Evolutionary conservation across 2,797 vertebrate genomes (phyloP).

Genomic region (Sebastiscus tertius): DNA sequence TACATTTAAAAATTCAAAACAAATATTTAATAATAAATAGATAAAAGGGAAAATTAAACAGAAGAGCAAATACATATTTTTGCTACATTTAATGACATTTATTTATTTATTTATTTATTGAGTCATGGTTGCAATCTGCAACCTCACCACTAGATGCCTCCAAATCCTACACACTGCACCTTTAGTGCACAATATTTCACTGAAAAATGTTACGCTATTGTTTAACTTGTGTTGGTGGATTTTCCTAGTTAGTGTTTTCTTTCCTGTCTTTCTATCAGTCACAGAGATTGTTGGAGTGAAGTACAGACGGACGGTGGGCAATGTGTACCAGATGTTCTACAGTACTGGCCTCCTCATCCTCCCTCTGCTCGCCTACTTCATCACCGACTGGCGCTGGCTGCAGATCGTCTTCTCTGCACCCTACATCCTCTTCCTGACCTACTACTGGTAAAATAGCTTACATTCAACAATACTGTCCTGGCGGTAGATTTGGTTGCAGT

Average conservation of each 20-base stretch:
- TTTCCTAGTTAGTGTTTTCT: not conserved
- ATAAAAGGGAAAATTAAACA: no score
- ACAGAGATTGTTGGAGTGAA: constrained; percentile 92
- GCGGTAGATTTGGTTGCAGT: not conserved
- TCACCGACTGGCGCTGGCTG: constrained; percentile 89
- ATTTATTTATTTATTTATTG: no score
- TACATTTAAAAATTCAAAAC: no score
- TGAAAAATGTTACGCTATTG: no score
- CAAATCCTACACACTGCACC: no score
- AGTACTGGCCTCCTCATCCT: constrained; percentile 89
- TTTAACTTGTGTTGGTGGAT: no score
- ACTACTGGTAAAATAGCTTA: constrained; percentile 86
- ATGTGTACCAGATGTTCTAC: constrained; percentile 89
- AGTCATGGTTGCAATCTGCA: no score
- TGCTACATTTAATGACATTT: no score
- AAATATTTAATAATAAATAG: no score
- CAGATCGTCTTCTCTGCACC: constrained; percentile 87
- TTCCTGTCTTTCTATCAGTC: constrained; percentile 71
- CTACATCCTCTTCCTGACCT: constrained; percentile 88
- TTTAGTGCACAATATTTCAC: no score
- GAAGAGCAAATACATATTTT: no score
- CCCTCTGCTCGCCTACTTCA: constrained; percentile 88
- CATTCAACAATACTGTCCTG: not conserved
- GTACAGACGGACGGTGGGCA: constrained; percentile 86
- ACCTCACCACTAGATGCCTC: no score